Conservation (phyloP, 2,113 vertebrate genomes). For the Sorex fumeus region DNA sequence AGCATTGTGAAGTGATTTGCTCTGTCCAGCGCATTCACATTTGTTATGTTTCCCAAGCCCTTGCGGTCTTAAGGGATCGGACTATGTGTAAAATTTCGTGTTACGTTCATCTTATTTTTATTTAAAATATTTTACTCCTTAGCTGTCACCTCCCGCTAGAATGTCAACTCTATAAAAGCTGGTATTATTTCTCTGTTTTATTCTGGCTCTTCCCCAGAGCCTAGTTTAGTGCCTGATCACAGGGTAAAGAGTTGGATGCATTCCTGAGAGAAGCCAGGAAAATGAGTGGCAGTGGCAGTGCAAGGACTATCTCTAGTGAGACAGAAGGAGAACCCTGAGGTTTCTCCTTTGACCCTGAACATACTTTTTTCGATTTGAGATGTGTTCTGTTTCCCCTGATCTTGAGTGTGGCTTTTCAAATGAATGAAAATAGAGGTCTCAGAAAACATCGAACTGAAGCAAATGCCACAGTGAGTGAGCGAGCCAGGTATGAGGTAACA, state of each 20-base stretch:
- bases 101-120: no score
- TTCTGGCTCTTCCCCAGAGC: background rate
- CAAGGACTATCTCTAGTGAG: background rate
- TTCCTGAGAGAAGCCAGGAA: background rate
- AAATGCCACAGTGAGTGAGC: background rate
- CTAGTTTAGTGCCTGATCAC: background rate
- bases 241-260: background rate
- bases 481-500: background rate
- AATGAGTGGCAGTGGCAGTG: background rate
- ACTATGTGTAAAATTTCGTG: background rate
- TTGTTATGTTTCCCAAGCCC: background rate
- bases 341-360: background rate
- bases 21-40: background rate
- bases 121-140: background rate
- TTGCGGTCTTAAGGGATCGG: background rate
- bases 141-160: background rate
- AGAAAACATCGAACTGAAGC: constrained; percentile 41
- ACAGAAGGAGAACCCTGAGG: rapidly evolving
- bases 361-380: background rate
- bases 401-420: background rate
- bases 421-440: constrained; percentile 21
- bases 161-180: background rate
- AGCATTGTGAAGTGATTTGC: no score
- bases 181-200: background rate
- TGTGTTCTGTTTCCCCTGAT: background rate